A percentile compares a stretch with the other conserved stretches of the same genome.
phyloP scores from a whole-genome alignment of 2,797 vertebrate genomes.

The Cossypha caffra region DNA sequence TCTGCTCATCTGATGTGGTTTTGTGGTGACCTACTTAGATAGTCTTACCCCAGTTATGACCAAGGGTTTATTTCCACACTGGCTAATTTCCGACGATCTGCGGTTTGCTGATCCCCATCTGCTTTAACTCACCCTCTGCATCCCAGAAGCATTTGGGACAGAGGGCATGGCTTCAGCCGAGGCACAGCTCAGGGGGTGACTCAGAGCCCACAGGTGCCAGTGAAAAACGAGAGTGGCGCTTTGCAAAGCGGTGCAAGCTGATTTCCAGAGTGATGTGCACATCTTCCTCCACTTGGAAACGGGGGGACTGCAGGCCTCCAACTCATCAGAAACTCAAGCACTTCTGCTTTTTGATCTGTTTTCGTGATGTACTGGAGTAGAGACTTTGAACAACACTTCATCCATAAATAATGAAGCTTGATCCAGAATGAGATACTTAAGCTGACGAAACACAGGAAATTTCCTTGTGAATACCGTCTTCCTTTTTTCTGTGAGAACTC shows the following conservation, averaged over 20 bases:
- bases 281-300: not conserved
- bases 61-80: not conserved
- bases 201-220: not conserved
- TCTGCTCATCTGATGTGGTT: not conserved
- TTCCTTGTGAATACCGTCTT: not conserved
- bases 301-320: not conserved
- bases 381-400: not conserved
- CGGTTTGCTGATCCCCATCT: not conserved
- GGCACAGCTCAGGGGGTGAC: not conserved
- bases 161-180: not conserved
- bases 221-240: not conserved
- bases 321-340: not conserved
- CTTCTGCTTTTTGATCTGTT: not conserved
- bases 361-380: not conserved
- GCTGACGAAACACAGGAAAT: not conserved
- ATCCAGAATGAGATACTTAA: not conserved
- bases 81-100: not conserved
- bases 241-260: not conserved
- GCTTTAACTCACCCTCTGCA: not conserved
- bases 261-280: not conserved
- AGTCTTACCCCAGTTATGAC: not conserved
- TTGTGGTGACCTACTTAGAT: slow-evolving; percentile 16
- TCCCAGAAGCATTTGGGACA: not conserved
- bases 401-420: not conserved
- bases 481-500: not conserved